Conservation (phyloP, 2,113 vertebrate genomes). For the mouse (Mus musculus) region GRCm39 chr19:23756501-23757000, state of each 20-base stretch:
- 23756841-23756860: background rate
- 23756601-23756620: slow-evolving; percentile 59
- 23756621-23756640: slow-evolving; percentile 45
- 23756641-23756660: slow-evolving; percentile 38
- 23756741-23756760: background rate
- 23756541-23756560: slow-evolving; percentile 25
- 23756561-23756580: background rate
- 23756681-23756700: slow-evolving; percentile 16
- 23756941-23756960: background rate
- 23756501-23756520: slow-evolving; percentile 30
- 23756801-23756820: background rate
- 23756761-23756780: background rate
- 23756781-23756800: background rate
- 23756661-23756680: background rate
- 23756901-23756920: background rate
- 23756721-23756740: slow-evolving; percentile 1
- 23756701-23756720: background rate
- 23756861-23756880: background rate
- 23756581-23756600: slow-evolving; percentile 24
- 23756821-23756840: background rate
- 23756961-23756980: background rate
- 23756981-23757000: background rate
- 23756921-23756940: background rate
- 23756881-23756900: background rate
- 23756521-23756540: slow-evolving; percentile 26